A percentile compares a stretch with the other conserved stretches of the same genome.
Evolutionary conservation across 2,113 vertebrate genomes (phyloP).

Genomic region (Stigmatopora argus): DNA sequence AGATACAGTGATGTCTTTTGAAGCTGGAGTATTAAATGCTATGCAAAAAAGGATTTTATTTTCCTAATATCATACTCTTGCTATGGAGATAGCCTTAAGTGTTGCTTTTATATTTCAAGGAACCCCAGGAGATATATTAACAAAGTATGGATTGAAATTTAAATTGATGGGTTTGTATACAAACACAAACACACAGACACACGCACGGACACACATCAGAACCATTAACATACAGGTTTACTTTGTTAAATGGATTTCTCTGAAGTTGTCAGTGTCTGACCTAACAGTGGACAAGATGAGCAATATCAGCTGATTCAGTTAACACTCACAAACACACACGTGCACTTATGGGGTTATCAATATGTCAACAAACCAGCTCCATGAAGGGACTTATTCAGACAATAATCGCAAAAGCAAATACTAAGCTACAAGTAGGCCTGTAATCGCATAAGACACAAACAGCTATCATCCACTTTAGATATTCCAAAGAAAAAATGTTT

Average conservation of each 20-base stretch:
- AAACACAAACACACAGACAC: not conserved
- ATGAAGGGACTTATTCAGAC: not conserved
- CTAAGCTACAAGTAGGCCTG: not conserved
- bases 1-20: not conserved
- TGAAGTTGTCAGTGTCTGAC: constrained; percentile 39
- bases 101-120: constrained; percentile 17
- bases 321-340: constrained; percentile 14
- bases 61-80: constrained; percentile 5
- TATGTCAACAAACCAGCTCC: constrained; percentile 4
- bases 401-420: constrained; percentile 1
- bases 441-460: constrained; percentile 11
- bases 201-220: not conserved
- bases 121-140: constrained; percentile 48
- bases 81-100: constrained; percentile 21
- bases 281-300: constrained; percentile 44
- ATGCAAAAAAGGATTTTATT: no score
- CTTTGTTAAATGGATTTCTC: no score
- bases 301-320: constrained; percentile 34
- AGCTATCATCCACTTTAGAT: constrained; percentile 4
- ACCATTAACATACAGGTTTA: not conserved
- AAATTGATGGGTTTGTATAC: constrained; percentile 2
- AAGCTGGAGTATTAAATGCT: constrained; percentile 21
- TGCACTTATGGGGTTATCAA: constrained; percentile 9
- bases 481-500: constrained; percentile 30
- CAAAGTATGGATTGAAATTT: constrained; percentile 27